These are phyloP conservation scores for Solenopsis fugax DNA, from an alignment of 1,140 invertebrate species.

Conservation along the genomic window DNA sequence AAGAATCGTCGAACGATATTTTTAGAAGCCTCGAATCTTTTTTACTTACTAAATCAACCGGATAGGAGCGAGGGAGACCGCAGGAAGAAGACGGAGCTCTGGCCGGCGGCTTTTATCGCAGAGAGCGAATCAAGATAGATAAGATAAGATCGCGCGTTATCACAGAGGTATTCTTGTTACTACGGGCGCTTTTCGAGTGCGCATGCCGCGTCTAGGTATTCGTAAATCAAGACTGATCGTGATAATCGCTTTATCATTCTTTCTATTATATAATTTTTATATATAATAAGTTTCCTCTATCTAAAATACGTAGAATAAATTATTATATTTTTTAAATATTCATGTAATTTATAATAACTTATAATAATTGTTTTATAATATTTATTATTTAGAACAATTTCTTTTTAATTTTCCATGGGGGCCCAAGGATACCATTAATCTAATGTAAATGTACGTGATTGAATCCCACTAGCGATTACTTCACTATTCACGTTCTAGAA, in stretches of 20 bases:
- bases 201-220: neutral
- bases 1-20: too few relatives aligned
- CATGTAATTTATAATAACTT: neutral
- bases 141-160: constrained; percentile 11
- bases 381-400: too few relatives aligned
- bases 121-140: neutral
- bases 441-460: too few relatives aligned
- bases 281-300: neutral
- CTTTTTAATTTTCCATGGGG: too few relatives aligned
- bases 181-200: neutral
- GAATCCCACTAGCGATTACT: too few relatives aligned
- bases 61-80: neutral
- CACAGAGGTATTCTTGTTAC: neutral
- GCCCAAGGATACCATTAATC: too few relatives aligned
- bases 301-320: neutral
- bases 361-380: too few relatives aligned
- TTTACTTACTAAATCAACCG: neutral
- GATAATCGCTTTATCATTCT: constrained; percentile 24
- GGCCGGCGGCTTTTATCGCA: neutral
- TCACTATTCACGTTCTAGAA: neutral
- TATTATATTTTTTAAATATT: neutral
- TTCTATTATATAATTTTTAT: neutral
- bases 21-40: neutral
- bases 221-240: neutral
- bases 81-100: neutral